Evolutionary conservation across 1,140 invertebrate genomes (phyloP).

Genomic region (Teleogryllus occipitalis): DNA sequence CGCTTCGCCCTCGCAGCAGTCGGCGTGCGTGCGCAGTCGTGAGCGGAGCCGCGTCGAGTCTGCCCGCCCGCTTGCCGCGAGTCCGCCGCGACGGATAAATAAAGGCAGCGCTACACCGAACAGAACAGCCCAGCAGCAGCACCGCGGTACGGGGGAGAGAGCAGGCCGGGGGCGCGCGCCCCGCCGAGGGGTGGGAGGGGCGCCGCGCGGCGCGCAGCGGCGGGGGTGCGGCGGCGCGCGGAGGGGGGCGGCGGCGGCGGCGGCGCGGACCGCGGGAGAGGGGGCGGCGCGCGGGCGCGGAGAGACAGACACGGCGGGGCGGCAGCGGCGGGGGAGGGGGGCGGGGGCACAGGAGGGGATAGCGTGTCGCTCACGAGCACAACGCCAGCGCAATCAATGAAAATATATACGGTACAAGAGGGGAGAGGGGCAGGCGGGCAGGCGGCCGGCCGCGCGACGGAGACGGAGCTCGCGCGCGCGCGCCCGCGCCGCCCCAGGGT

Average conservation of each 20-base stretch:
- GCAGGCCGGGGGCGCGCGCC: not conserved
- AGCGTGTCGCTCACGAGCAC: constrained; percentile 14
- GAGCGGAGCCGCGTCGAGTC: not conserved
- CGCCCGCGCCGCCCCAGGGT: no score
- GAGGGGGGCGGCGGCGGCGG: not conserved
- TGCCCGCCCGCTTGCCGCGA: not conserved
- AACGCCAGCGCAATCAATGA: constrained; percentile 24
- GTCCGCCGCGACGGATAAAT: not conserved
- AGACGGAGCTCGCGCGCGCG: not conserved
- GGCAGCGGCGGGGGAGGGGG: not conserved
- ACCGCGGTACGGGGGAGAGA: not conserved
- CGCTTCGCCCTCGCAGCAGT: not conserved
- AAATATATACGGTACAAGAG: constrained; percentile 16
- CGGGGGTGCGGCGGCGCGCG: not conserved
- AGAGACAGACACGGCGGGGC: not conserved
- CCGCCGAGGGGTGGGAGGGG: not conserved
- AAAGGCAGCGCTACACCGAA: constrained; percentile 3
- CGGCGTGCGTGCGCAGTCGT: not conserved
- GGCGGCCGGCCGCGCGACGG: not conserved
- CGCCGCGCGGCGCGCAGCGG: not conserved
- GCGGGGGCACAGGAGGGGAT: not conserved
- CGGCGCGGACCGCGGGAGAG: not conserved
- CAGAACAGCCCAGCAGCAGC: constrained; percentile 2
- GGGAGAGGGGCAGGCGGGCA: not conserved
- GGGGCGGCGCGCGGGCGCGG: not conserved